A percentile compares a stretch with the other conserved stretches of the same genome.
These are phyloP conservation scores for Nymphalis polychloros DNA, from an alignment of 2,888 invertebrate genomes.

Conservation along the genomic window DNA sequence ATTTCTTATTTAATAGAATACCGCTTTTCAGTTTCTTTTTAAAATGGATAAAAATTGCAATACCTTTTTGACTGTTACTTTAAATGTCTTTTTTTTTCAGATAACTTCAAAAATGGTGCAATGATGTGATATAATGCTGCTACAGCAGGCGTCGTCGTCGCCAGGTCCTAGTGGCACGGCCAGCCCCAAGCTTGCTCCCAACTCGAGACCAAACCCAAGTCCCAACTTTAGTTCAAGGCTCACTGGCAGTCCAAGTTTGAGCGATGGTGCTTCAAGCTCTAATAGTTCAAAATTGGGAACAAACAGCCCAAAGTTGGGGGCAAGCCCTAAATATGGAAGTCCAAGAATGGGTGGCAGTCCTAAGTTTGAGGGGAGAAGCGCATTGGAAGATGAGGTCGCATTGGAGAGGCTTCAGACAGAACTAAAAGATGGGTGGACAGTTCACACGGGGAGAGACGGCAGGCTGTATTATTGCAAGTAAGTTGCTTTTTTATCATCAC, in stretches of 20 bases:
- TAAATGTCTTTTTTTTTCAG: slow-evolving; percentile 51
- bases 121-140: slow-evolving; percentile 77
- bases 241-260: slow-evolving; percentile 61
- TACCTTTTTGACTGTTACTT: not conserved
- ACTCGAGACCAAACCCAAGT: slow-evolving; percentile 61
- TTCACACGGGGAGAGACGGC: slow-evolving; percentile 89
- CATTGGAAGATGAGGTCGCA: slow-evolving; percentile 68
- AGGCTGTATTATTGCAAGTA: slow-evolving; percentile 96
- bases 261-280: slow-evolving; percentile 61
- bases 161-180: slow-evolving; percentile 79
- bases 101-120: slow-evolving; percentile 60
- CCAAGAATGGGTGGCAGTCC: slow-evolving; percentile 75
- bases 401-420: slow-evolving; percentile 82
- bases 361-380: slow-evolving; percentile 50
- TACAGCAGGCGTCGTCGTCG: slow-evolving; percentile 76
- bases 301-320: slow-evolving; percentile 59
- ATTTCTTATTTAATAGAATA: too few species aligned
- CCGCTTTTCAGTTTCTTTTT: too few species aligned
- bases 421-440: slow-evolving; percentile 88
- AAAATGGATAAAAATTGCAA: too few species aligned
- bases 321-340: slow-evolving; percentile 68
- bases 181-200: slow-evolving; percentile 67
- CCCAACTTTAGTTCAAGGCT: slow-evolving; percentile 53
- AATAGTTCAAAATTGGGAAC: slow-evolving; percentile 57
- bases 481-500: slow-evolving; percentile 61